Percentiles rank a stretch among this genome's conserved stretches.
Evolutionary conservation across 2,113 vertebrate species (phyloP).

Genomic region (Colinus virginianus): DNA sequence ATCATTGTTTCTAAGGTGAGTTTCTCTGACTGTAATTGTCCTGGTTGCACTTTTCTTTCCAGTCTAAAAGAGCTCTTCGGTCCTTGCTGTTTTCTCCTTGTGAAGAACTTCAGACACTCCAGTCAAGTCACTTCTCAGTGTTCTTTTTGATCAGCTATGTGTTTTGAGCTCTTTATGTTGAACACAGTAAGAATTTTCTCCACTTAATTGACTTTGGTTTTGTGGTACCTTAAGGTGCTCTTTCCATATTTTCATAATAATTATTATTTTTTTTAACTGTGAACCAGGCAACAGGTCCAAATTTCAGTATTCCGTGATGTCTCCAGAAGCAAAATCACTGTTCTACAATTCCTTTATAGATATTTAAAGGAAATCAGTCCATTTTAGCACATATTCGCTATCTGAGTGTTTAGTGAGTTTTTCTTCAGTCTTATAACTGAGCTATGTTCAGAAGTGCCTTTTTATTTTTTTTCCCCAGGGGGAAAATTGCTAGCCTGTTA

Average conservation of each 20-base stretch:
- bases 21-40: not conserved
- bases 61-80: slow-evolving; percentile 22
- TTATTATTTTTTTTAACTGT: not conserved
- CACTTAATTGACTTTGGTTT: not conserved
- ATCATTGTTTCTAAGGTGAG: not conserved
- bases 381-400: not conserved
- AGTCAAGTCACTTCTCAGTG: slow-evolving; percentile 24
- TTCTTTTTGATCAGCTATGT: slow-evolving; percentile 17
- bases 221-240: not conserved
- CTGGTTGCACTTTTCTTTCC: not conserved
- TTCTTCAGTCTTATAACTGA: not conserved
- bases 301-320: not conserved
- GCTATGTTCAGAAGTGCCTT: not conserved
- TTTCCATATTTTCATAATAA: not conserved
- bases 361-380: not conserved
- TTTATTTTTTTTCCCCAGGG: not conserved
- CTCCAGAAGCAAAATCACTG: accelerated
- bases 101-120: slow-evolving; percentile 9
- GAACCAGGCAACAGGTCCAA: not conserved
- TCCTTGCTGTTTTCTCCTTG: slow-evolving; percentile 21
- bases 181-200: not conserved
- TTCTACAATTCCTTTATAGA: not conserved
- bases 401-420: not conserved
- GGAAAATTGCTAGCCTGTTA: not conserved
- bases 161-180: not conserved